phyloP scores from a whole-genome alignment of 2,113 vertebrate genomes.

The Orthonyx spaldingii region DNA sequence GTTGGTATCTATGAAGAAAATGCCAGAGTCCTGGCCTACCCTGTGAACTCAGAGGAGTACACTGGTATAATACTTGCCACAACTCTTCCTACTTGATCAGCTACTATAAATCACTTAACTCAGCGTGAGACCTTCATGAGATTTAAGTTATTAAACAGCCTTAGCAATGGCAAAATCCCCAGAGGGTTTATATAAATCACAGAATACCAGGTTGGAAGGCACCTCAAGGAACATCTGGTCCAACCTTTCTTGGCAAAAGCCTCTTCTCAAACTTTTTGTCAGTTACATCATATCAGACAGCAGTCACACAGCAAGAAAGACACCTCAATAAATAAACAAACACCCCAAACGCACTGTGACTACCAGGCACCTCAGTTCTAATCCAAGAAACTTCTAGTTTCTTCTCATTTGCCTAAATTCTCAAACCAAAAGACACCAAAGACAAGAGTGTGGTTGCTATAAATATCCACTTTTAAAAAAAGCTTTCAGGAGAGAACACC shows the following conservation, averaged over 20 bases:
- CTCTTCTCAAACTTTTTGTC: neutral
- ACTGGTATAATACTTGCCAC: neutral
- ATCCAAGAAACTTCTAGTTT: neutral
- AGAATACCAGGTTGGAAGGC: neutral
- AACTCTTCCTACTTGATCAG: neutral
- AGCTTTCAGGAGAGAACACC: neutral
- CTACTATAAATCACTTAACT: neutral
- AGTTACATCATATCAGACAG: neutral
- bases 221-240: neutral
- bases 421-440: neutral
- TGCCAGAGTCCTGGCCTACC: neutral
- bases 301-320: neutral
- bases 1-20: neutral
- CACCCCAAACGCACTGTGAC: fast-evolving
- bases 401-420: neutral
- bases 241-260: neutral
- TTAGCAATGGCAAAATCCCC: neutral
- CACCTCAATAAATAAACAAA: neutral
- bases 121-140: neutral
- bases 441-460: neutral
- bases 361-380: neutral
- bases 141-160: neutral
- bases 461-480: neutral
- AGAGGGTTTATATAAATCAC: neutral
- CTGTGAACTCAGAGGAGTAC: neutral